These are phyloP conservation scores for Wasmannia auropunctata DNA, from an alignment of 1,140 invertebrate species.

Conservation along the genomic window DNA sequence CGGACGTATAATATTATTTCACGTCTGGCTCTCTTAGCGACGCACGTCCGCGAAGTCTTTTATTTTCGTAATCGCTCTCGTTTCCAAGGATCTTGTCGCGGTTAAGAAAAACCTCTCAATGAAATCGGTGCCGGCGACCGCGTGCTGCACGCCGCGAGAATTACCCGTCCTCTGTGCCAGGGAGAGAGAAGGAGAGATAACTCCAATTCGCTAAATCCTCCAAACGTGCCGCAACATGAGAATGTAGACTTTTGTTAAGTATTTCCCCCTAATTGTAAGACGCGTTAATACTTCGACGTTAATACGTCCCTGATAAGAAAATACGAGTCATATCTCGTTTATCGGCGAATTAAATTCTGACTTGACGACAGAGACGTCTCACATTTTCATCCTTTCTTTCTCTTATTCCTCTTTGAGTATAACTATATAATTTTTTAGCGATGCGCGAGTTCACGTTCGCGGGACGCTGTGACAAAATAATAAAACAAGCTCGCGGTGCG, in stretches of 20 bases:
- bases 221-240: background rate
- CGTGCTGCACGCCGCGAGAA: background rate
- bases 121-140: constrained; percentile 29
- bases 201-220: constrained; percentile 3
- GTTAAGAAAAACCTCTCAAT: constrained; percentile 26
- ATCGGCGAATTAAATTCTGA: background rate
- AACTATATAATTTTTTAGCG: too few relatives aligned
- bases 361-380: background rate
- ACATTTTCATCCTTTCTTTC: background rate
- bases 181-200: background rate
- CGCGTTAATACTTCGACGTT: background rate
- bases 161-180: background rate
- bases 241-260: background rate
- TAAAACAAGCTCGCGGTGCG: too few relatives aligned
- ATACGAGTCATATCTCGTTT: background rate
- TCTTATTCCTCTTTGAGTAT: too few relatives aligned
- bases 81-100: constrained; percentile 32
- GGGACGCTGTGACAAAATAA: too few relatives aligned
- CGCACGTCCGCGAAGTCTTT: constrained; percentile 58
- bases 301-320: background rate
- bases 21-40: constrained; percentile 43
- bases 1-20: constrained; percentile 60
- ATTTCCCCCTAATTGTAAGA: background rate
- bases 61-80: constrained; percentile 42
- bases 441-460: too few relatives aligned